Base-by-base conservation (phyloP, 2,113 vertebrate species). In the Chloropsis hardwickii region DNA sequence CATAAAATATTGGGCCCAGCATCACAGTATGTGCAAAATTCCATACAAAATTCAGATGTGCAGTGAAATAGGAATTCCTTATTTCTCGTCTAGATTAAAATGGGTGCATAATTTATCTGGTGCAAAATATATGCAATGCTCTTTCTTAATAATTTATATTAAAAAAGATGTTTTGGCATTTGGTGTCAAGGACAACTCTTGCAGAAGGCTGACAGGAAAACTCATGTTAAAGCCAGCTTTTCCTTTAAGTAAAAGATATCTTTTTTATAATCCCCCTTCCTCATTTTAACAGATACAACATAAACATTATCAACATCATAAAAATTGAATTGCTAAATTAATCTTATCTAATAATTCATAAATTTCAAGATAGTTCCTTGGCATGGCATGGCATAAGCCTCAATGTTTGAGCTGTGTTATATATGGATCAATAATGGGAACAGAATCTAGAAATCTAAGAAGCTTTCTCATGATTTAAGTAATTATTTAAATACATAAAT, bases 71-170 rank as follows among this genome's bases (percentile, higher is more conserved):
- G 50, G 88, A 95, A 95, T 93, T 93, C 69, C 69, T 88, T 95
- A 80, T 94, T 91, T 91, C 94, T 95, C 0, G 0, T 80, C 70
- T 85, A 95, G 94, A 94, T 95, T 95, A 92, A 97, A 96, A 95
- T 80, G 54, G 87, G 91, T 94, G 81, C 94, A 97, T 97, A 94
- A 95, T 95, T 96, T 94, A 96, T 94, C 70, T 72, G 40, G 66
- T 97, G 81, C 58, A 94, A 91, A 95, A 95, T 79, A 92, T 95
- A 91, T 82, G 91, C 87, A 92, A 95, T 85, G 21, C 28, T 84
- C 61, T 92, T 92, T 54, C 66, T 97, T 90, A 97, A 97, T 95
- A 96, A 96, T 95, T 97, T 95, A 95, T 94, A 82, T 37, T 44
- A 85, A 86, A 89, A 89, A 93, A 89, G 53, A 82, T 83, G 19